Percentiles rank a stretch among this genome's conserved stretches.
These are phyloP conservation scores for Leptopilina syphax DNA, from an alignment of 2,888 invertebrate genomes.

Conservation along the genomic window DNA sequence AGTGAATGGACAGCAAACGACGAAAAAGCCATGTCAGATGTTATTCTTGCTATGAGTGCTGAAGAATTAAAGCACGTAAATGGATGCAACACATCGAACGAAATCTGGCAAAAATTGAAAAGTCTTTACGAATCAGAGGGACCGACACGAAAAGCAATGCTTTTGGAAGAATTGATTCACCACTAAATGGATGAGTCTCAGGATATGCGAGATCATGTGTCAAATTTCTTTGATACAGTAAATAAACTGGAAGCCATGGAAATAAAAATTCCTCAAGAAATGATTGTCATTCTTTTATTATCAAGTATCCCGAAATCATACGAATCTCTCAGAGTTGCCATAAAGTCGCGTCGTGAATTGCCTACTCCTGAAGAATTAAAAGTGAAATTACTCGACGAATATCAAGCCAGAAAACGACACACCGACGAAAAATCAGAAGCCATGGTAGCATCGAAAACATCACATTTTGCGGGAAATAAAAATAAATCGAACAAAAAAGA, in stretches of 20 bases:
- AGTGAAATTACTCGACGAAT: constrained; percentile 23
- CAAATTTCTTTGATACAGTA: constrained; percentile 44
- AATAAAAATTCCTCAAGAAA: constrained; percentile 44
- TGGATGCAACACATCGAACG: constrained; percentile 33
- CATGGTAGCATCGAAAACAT: constrained; percentile 10
- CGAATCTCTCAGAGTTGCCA: constrained; percentile 42
- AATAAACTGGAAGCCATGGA: constrained; percentile 44
- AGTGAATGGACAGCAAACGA: constrained; percentile 26
- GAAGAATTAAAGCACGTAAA: constrained; percentile 44
- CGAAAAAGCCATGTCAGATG: constrained; percentile 44
- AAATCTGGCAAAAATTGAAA: constrained; percentile 41
- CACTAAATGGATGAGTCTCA: constrained; percentile 44
- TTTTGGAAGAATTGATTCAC: constrained; percentile 41
- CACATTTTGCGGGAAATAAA: not conserved
- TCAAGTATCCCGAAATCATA: constrained; percentile 43
- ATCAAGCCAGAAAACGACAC: constrained; percentile 12
- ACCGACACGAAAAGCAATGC: constrained; percentile 43
- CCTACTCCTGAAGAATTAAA: constrained; percentile 31
- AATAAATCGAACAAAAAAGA: constrained; percentile 13
- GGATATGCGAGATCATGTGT: constrained; percentile 44
- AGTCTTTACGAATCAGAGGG: constrained; percentile 42
- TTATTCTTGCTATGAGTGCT: constrained; percentile 40
- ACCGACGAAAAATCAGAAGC: constrained; percentile 13
- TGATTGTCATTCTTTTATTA: constrained; percentile 41
- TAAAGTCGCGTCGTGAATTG: constrained; percentile 38